Percentiles rank a stretch among this genome's conserved stretches.
Conservation (phyloP, 2,797 vertebrate genomes). For the Acanthiza pusilla region DNA sequence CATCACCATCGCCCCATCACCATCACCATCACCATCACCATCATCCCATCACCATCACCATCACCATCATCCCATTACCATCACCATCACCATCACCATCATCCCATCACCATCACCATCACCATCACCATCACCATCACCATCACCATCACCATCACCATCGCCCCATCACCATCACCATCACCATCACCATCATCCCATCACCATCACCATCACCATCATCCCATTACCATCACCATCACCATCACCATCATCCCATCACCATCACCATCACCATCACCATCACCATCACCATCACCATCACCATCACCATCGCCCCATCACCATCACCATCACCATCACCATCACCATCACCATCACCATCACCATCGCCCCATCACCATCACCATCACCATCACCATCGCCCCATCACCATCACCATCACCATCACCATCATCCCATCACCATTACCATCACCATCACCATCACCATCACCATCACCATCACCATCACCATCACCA, state of each 20-base stretch:
- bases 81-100: background rate
- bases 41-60: constrained; percentile 13
- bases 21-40: background rate
- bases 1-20: background rate
- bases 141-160: background rate
- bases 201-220: background rate
- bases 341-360: too few relatives aligned
- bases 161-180: background rate
- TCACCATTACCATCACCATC: background rate
- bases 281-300: background rate
- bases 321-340: background rate
- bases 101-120: background rate
- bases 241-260: background rate
- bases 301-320: background rate
- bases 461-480: too few relatives aligned
- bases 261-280: background rate
- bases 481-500: background rate
- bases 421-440: background rate
- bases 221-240: background rate
- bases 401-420: too few relatives aligned
- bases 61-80: background rate
- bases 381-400: background rate
- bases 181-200: too few relatives aligned
- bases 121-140: background rate
- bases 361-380: background rate